Percentiles rank a stretch among this genome's conserved stretches.
These are phyloP conservation scores for Lasius fuliginosus DNA, from an alignment of 2,888 invertebrate species.

Conservation along the genomic window DNA sequence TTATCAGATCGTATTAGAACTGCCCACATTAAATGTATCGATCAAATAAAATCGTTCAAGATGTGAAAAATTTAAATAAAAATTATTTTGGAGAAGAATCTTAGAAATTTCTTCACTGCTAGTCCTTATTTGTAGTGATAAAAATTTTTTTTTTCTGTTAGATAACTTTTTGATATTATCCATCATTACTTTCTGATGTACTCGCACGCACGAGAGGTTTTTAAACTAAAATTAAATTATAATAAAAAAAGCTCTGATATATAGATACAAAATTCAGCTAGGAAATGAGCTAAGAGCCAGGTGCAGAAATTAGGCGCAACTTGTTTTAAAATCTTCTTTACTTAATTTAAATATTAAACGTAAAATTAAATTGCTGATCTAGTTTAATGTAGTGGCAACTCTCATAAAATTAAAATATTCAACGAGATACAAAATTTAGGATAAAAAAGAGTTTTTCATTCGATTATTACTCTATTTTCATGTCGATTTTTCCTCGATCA, in stretches of 20 bases:
- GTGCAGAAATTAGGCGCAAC: too few species aligned
- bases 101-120: slow-evolving; percentile 2
- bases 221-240: slow-evolving; percentile 31
- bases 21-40: not conserved
- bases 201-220: not conserved
- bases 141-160: slow-evolving; percentile 10
- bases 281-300: too few species aligned
- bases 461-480: slow-evolving; percentile 23
- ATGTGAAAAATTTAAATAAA: not conserved
- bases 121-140: not conserved
- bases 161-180: not conserved
- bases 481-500: not conserved
- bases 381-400: slow-evolving; percentile 23
- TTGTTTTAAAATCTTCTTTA: too few species aligned
- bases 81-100: not conserved
- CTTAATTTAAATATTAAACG: too few species aligned
- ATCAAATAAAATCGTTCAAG: not conserved
- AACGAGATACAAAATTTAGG: slow-evolving; percentile 28
- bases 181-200: not conserved
- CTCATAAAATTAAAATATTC: slow-evolving; percentile 44
- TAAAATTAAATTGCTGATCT: slow-evolving; percentile 26
- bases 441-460: slow-evolving; percentile 12
- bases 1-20: not conserved
- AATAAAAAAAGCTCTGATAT: too few species aligned
- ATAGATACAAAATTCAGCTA: too few species aligned